Base-by-base conservation (phyloP, 1,140 invertebrate species). In the Coelopa frigida region DNA sequence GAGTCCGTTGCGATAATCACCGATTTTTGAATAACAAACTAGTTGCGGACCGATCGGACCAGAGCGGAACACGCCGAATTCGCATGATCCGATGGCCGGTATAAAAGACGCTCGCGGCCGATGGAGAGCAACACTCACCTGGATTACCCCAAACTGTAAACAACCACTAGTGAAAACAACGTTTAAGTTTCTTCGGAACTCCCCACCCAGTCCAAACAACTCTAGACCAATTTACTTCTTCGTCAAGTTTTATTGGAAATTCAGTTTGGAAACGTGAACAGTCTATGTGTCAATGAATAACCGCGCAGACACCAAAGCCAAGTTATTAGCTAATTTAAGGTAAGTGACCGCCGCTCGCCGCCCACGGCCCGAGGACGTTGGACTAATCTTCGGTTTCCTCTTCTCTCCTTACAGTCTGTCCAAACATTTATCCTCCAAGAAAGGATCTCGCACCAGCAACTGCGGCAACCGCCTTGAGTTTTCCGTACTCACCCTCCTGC, bases 261-360 rank as follows among this genome's bases (percentile, higher is more conserved):
- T n/a, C n/a, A n/a, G n/a, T n/a, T n/a, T n/a, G n/a, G n/a, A n/a
- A n/a, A n/a, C n/a, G n/a, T n/a, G n/a, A n/a, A 29, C 6, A 56
- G 39, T 50, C 53, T 51, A 59, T 66, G 63, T 67, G 63, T 67
- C 63, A 67, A 67, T 67, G 63, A 61, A 52, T 59, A 61, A 61
- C 62, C 63, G 49, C 21, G 45, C 63, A 52, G 63, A 67, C 51
- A 61, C 62, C 40, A 66, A 66, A 58, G 56, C 59, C 26, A 67
- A 67, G 44, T 50, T 67, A 37, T 45, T 66, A 36, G 51, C 58
- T 57, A 67, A 67, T 57, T 49, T 67, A 53, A 67, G 63, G 63
- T 67, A n/a, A 58, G 54, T 44, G 43, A n/a, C n/a, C n/a, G n/a
- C n/a, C n/a, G n/a, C n/a, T n/a, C n/a, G n/a, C n/a, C n/a, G n/a